Evolutionary conservation across 2,888 invertebrate genomes (phyloP).

Genomic region (Auanema freiburgensis): DNA sequence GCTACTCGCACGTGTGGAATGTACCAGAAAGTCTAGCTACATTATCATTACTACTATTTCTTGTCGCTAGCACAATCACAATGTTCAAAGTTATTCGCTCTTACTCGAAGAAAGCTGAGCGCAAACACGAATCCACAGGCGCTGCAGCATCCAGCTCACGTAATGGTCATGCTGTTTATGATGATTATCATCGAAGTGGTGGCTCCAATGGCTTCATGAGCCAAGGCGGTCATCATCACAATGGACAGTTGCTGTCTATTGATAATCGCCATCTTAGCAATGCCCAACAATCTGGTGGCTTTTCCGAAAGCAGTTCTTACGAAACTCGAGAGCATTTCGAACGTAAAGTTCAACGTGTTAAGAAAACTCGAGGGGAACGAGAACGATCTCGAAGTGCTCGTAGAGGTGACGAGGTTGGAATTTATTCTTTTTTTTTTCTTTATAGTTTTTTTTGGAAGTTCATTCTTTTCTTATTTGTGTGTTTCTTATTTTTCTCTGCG

Average conservation of each 20-base stretch:
- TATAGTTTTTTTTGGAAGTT: not conserved
- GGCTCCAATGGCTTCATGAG: constrained; percentile 56
- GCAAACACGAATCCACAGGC: constrained; percentile 57
- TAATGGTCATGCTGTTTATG: constrained; percentile 20
- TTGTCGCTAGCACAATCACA: constrained; percentile 66
- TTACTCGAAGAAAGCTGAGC: constrained; percentile 67
- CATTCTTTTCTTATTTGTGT: constrained; percentile 2
- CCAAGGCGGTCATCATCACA: constrained; percentile 18
- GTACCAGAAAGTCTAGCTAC: constrained; percentile 50
- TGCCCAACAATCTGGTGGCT: constrained; percentile 47
- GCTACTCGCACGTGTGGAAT: constrained; percentile 45
- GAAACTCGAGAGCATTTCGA: constrained; percentile 64
- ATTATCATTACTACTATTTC: constrained; percentile 39
- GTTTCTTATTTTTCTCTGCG: not conserved
- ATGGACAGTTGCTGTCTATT: constrained; percentile 70
- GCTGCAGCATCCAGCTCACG: constrained; percentile 22
- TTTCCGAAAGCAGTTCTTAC: constrained; percentile 60
- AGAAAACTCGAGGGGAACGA: constrained; percentile 58
- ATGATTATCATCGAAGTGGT: constrained; percentile 7
- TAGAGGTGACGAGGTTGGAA: constrained; percentile 44
- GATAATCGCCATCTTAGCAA: constrained; percentile 41
- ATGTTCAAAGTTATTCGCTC: constrained; percentile 74
- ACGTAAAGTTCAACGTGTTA: constrained; percentile 58
- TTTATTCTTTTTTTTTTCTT: constrained; percentile 3
- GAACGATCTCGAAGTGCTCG: constrained; percentile 41